Evolutionary conservation across 1,140 invertebrate genomes (phyloP).

Genomic region (Ptiloglossa arizonensis): DNA sequence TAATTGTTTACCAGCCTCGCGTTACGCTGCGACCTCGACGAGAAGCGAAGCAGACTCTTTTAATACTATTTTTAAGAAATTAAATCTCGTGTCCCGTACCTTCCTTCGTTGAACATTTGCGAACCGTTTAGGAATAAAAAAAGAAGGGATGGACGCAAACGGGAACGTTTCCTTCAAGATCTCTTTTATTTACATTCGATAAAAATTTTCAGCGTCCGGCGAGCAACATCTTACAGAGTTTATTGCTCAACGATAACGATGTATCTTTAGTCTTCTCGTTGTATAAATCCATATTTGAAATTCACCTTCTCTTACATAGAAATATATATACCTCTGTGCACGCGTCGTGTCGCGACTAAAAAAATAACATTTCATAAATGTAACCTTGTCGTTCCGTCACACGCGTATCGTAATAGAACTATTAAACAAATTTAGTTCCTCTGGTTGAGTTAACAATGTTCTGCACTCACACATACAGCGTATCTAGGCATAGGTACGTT

Average conservation of each 20-base stretch:
- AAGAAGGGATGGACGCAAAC: conserved; percentile 4
- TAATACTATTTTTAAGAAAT: neutral
- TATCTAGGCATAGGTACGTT: neutral
- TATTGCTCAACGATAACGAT: conserved; percentile 44
- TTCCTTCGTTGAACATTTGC: neutral
- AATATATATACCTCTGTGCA: conserved; percentile 8
- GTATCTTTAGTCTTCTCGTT: conserved; percentile 2
- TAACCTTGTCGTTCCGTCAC: neutral
- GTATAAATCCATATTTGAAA: conserved; percentile 20
- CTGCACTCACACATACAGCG: neutral
- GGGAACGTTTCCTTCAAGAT: conserved; percentile 14
- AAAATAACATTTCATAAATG: conserved; percentile 6
- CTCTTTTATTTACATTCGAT: conserved; percentile 55
- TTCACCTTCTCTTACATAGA: neutral
- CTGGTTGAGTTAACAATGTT: neutral
- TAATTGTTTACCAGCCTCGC: no score
- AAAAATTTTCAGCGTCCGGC: conserved; percentile 56
- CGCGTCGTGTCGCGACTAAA: neutral
- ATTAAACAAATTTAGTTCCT: neutral
- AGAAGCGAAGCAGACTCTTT: neutral
- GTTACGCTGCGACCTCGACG: no score
- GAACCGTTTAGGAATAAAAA: neutral
- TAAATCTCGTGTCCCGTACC: neutral
- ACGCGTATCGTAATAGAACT: neutral
- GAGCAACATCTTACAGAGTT: conserved; percentile 35